These are phyloP conservation scores for Volucella inanis DNA, from an alignment of 2,888 invertebrate genomes.

Conservation along the genomic window DNA sequence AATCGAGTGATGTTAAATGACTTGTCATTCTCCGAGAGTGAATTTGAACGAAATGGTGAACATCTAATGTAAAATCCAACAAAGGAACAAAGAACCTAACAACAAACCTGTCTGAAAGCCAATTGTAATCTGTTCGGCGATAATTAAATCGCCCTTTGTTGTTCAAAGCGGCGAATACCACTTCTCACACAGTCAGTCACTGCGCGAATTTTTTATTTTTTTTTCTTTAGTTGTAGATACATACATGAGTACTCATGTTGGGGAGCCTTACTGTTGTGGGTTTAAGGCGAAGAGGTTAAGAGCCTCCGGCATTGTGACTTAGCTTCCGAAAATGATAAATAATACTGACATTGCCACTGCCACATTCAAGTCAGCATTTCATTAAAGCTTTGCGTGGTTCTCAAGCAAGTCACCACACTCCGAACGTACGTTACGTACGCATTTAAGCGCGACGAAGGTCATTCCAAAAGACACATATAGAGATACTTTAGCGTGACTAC, in stretches of 20 bases:
- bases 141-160: conserved; percentile 60
- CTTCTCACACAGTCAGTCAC: neutral
- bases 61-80: conserved; percentile 20
- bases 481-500: conserved; percentile 52
- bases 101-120: conserved; percentile 19
- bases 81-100: conserved; percentile 23
- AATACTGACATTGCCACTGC: conserved; percentile 10
- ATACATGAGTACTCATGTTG: no score
- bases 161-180: neutral
- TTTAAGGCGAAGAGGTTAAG: conserved; percentile 37
- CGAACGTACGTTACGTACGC: conserved; percentile 25
- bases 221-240: no score
- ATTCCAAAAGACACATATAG: conserved; percentile 50
- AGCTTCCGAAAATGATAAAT: conserved; percentile 59
- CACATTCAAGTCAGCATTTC: neutral
- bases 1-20: conserved; percentile 22
- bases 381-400: neutral
- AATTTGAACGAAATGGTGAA: conserved; percentile 30
- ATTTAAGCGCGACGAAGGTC: conserved; percentile 66
- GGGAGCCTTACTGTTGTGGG: neutral
- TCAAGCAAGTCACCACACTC: conserved; percentile 8
- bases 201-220: neutral
- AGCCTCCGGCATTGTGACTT: conserved; percentile 40
- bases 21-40: conserved; percentile 7
- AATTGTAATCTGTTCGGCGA: conserved; percentile 3